These are phyloP conservation scores for Falco columbarius DNA, from an alignment of 2,797 vertebrate species.

Conservation along the genomic window DNA sequence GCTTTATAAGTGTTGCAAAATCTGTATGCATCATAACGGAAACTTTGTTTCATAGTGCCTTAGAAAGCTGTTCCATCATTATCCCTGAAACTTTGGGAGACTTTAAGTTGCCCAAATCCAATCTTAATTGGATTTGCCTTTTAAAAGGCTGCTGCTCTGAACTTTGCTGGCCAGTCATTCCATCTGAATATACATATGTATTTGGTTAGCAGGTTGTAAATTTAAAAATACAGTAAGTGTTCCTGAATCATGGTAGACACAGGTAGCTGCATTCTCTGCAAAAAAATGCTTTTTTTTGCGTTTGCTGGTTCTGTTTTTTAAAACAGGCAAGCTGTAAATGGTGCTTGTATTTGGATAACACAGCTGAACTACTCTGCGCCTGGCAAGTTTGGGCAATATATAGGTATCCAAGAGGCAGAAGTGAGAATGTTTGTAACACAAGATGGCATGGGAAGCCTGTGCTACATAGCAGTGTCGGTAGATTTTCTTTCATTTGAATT, in stretches of 20 bases:
- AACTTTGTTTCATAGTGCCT: not conserved
- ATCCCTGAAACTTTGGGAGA: not conserved
- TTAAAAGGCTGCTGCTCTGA: not conserved
- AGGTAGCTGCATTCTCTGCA: not conserved
- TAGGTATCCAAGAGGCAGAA: not conserved
- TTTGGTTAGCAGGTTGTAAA: not conserved
- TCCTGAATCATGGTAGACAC: not conserved
- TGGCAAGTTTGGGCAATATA: accelerated
- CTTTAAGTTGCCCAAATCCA: not conserved
- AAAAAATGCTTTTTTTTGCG: not conserved
- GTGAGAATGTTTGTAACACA: not conserved
- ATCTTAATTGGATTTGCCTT: not conserved
- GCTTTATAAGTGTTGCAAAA: not conserved
- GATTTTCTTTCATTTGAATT: not conserved
- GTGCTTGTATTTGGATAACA: not conserved
- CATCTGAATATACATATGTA: accelerated
- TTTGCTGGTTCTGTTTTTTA: not conserved
- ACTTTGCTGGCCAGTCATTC: not conserved
- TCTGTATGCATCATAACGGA: not conserved
- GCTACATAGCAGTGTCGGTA: not conserved
- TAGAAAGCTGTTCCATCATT: not conserved
- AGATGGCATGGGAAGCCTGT: accelerated
- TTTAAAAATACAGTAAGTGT: not conserved
- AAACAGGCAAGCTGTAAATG: not conserved
- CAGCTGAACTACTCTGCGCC: not conserved